Evolutionary conservation across 2,888 invertebrate species (phyloP).

Genomic region (Rotaria socialis): DNA sequence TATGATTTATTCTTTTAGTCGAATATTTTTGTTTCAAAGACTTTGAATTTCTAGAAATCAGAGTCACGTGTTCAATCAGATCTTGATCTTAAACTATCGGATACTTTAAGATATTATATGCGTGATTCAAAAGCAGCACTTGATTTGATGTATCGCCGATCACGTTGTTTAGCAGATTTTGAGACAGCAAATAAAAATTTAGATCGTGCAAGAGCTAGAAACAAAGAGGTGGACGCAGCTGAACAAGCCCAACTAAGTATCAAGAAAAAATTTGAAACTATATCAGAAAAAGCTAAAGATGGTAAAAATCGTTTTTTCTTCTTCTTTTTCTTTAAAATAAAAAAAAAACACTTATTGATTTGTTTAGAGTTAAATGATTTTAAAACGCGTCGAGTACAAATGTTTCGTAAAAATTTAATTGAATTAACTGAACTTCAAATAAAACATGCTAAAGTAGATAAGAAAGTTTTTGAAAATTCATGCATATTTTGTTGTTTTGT

Average conservation of each 20-base stretch:
- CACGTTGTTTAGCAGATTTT: conserved; percentile 85
- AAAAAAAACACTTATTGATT: neutral
- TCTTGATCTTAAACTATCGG: conserved; percentile 91
- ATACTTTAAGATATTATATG: conserved; percentile 93
- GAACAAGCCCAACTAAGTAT: conserved; percentile 41
- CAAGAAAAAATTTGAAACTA: conserved; percentile 43
- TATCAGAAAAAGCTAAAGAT: conserved; percentile 42
- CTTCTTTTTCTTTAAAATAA: no score
- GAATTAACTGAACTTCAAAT: conserved; percentile 44
- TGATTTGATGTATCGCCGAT: conserved; percentile 80
- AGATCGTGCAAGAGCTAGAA: conserved; percentile 40
- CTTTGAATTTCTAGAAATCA: conserved; percentile 70
- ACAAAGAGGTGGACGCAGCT: conserved; percentile 41
- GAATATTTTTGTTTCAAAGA: neutral
- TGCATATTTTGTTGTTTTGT: neutral
- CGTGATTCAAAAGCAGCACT: conserved; percentile 93
- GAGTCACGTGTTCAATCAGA: conserved; percentile 94
- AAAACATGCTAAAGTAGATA: conserved; percentile 44
- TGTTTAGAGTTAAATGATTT: conserved; percentile 42
- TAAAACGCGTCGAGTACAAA: conserved; percentile 40
- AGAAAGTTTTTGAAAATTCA: neutral
- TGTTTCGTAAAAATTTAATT: conserved; percentile 44
- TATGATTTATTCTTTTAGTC: conserved; percentile 60
- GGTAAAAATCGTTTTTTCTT: neutral
- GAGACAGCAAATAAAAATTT: conserved; percentile 64